These are phyloP conservation scores for Pterobdella sp. DNA, from an alignment of 2,888 invertebrate species.

Conservation along the genomic window DNA sequence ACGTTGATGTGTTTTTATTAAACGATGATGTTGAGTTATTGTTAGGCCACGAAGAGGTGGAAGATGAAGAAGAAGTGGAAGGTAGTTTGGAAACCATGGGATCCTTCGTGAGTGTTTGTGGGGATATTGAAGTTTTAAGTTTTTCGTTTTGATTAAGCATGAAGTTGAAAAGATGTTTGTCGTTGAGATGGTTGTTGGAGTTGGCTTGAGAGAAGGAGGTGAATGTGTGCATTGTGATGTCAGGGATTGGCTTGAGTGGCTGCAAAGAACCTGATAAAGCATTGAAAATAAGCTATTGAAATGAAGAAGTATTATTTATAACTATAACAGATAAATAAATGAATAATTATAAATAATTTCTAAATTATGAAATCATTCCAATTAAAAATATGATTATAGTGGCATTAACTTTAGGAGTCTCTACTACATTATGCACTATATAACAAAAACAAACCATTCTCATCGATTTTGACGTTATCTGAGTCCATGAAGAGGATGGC, in stretches of 20 bases:
- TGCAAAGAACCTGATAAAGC: not conserved
- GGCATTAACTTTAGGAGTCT: no score
- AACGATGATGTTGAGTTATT: no score
- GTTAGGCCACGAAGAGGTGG: no score
- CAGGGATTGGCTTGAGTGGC: slow-evolving; percentile 5
- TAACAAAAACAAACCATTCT: slow-evolving; percentile 13
- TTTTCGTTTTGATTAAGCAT: not conserved
- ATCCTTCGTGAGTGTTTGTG: no score
- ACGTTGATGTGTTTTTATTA: no score
- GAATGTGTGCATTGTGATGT: not conserved
- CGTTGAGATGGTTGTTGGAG: not conserved
- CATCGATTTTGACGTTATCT: slow-evolving; percentile 3
- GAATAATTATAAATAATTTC: not conserved
- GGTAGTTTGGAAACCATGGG: no score
- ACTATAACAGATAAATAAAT: not conserved
- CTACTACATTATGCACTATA: no score
- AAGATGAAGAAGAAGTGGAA: no score
- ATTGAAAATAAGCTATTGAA: not conserved
- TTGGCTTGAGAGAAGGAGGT: not conserved
- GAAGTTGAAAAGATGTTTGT: not conserved
- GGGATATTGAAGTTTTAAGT: not conserved
- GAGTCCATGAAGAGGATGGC: slow-evolving; percentile 10
- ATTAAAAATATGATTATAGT: no score
- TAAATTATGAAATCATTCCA: not conserved
- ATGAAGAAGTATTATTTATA: not conserved